These are phyloP conservation scores for Pseudochromis fuscus DNA, from an alignment of 2,797 vertebrate genomes.

Conservation along the genomic window DNA sequence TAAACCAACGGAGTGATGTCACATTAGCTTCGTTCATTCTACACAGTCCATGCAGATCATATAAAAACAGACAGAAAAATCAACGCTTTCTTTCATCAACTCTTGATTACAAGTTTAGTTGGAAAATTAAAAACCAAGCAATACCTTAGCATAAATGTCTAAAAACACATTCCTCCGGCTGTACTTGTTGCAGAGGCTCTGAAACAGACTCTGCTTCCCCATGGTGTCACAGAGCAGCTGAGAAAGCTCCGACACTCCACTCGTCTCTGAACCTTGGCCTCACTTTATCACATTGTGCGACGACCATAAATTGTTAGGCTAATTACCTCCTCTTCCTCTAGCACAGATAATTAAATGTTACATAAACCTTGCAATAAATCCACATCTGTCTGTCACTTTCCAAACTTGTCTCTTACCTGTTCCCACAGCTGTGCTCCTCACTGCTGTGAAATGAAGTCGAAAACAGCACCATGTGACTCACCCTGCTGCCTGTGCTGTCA, in stretches of 20 bases:
- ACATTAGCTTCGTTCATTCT: too few species aligned
- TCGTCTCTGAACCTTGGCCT: conserved; percentile 73
- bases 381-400: neutral
- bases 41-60: too few species aligned
- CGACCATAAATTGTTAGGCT: conserved; percentile 50
- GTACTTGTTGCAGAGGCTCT: conserved; percentile 66
- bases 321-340: neutral
- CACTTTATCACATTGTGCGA: conserved; percentile 40
- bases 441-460: neutral
- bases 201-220: conserved; percentile 66
- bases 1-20: too few species aligned
- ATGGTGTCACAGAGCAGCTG: conserved; percentile 39
- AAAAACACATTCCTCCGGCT: conserved; percentile 43
- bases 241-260: conserved; percentile 12
- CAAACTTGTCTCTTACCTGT: conserved; percentile 17
- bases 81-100: neutral
- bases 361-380: conserved; percentile 14
- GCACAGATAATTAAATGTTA: conserved; percentile 4
- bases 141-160: conserved; percentile 65
- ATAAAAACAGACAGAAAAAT: neutral
- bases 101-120: conserved; percentile 1
- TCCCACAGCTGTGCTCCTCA: conserved; percentile 24
- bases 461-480: conserved; percentile 67
- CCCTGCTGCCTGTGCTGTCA: conserved; percentile 61
- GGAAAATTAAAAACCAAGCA: conserved; percentile 15